phyloP scores from a whole-genome alignment of 2,113 vertebrate species.

The Chaetorhynchus papuensis region DNA sequence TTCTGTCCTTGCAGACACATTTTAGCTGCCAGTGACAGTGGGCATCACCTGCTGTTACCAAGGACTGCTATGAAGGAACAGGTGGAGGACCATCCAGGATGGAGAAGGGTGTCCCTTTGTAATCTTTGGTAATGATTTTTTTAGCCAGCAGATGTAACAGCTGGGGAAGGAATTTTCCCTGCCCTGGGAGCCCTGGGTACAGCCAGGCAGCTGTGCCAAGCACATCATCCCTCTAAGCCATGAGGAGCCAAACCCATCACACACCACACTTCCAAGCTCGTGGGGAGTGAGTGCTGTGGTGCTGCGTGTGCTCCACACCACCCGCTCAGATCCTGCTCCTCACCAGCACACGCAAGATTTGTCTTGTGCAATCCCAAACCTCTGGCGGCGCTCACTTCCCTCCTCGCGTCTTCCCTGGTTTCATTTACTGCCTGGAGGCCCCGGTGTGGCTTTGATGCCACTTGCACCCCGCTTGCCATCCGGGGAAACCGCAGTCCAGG shows the following conservation, averaged over 20 bases:
- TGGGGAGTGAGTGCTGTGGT: background rate
- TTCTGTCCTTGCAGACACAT: background rate
- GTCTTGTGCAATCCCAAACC: background rate
- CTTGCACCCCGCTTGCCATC: background rate
- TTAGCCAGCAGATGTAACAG: background rate
- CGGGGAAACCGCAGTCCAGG: background rate
- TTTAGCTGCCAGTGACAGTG: background rate
- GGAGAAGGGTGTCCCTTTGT: background rate
- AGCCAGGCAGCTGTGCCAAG: background rate
- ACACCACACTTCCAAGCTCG: background rate
- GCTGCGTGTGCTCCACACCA: background rate
- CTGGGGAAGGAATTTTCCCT: background rate
- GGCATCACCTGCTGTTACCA: background rate
- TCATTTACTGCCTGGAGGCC: background rate
- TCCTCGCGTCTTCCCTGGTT: background rate
- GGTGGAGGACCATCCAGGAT: background rate
- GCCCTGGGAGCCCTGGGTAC: background rate
- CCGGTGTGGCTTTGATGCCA: background rate
- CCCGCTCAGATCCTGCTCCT: background rate
- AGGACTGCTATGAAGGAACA: background rate
- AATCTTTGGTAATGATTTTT: background rate
- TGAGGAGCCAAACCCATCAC: background rate
- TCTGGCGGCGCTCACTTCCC: background rate
- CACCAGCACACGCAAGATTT: background rate
- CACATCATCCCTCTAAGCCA: background rate